These are phyloP conservation scores for Clostera curtula DNA, from an alignment of 2,888 invertebrate genomes.

Conservation along the genomic window DNA sequence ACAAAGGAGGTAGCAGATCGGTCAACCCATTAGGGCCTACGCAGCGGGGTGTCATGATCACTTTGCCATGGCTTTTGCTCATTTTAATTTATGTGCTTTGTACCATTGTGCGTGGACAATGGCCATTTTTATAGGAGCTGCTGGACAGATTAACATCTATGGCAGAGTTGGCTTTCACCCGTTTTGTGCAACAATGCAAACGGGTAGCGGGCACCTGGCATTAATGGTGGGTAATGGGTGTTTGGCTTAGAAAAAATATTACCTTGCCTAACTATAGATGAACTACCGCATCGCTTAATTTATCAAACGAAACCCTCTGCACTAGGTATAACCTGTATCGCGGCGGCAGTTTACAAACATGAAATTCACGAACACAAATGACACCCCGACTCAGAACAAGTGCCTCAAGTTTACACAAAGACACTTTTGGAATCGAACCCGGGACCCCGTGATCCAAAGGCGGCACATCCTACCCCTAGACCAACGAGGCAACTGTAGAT, in stretches of 20 bases:
- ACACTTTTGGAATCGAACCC: too few species aligned
- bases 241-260: conserved; percentile 26
- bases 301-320: too few species aligned
- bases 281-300: too few species aligned
- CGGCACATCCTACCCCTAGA: too few species aligned
- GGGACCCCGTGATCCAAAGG: too few species aligned
- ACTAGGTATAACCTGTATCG: too few species aligned
- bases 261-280: not conserved
- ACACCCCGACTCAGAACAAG: too few species aligned
- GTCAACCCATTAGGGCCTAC: conserved; percentile 67
- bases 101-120: conserved; percentile 60
- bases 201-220: conserved; percentile 64
- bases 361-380: too few species aligned
- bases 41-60: conserved; percentile 69
- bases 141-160: conserved; percentile 72
- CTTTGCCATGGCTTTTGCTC: too few species aligned
- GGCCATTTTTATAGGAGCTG: conserved; percentile 62
- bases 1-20: conserved; percentile 23
- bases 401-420: too few species aligned
- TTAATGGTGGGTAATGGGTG: conserved; percentile 47
- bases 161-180: conserved; percentile 63
- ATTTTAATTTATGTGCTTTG: conserved; percentile 74
- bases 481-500: too few species aligned
- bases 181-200: conserved; percentile 69
- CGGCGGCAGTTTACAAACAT: too few species aligned